Base-by-base conservation (phyloP, 2,888 invertebrate species). In the Megalurothrips usitatus region DNA sequence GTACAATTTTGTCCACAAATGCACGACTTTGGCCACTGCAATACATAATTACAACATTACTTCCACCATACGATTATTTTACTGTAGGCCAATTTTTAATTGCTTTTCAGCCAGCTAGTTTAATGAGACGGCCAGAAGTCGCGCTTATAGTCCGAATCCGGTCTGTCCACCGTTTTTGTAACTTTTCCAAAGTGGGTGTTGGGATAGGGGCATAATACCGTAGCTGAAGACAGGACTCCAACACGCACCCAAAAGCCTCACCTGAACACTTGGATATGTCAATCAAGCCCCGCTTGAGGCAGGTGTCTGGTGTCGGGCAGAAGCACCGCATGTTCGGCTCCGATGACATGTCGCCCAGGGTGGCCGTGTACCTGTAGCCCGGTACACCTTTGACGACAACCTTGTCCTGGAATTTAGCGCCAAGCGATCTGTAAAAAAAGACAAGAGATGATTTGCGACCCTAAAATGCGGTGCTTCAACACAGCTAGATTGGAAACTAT, bases 221-320 rank as follows among this genome's bases (percentile, higher is more conserved):
- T 23, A 79, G 49, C 48, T n/a, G n/a, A n/a, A n/a, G n/a, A n/a
- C n/a, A n/a, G n/a, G n/a, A n/a, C n/a, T n/a, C n/a, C n/a, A n/a
- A 26, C 10, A 47, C 34, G 75, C 49, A n/a, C n/a, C 28, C 78
- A 79, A 81, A 81, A 43, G 34, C 34, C 34, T 82, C 80, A 86
- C 86, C 86, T 82, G 83, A 81, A 81, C 86, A 86, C 48, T 91
- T 91, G 0, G 87, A 87, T 34, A 95, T 84, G 85, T 94, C 94
- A 89, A 93, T 91, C 0, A 93, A 88, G 0, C 95, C 95, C 85
- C 91, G 92, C 19, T 91, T 90, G 2, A 93, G 90, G 83, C 95
- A 95, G 1, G 90, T 90, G 0, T 91, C 90, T 0, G 91, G 91
- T 4, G 91, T 89, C 0, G 87, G 85, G 84, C 93, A 93, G 83